Percentiles rank a stretch among this genome's conserved stretches.
Conservation (phyloP, 2,888 invertebrate species). For the Myathropa florea region DNA sequence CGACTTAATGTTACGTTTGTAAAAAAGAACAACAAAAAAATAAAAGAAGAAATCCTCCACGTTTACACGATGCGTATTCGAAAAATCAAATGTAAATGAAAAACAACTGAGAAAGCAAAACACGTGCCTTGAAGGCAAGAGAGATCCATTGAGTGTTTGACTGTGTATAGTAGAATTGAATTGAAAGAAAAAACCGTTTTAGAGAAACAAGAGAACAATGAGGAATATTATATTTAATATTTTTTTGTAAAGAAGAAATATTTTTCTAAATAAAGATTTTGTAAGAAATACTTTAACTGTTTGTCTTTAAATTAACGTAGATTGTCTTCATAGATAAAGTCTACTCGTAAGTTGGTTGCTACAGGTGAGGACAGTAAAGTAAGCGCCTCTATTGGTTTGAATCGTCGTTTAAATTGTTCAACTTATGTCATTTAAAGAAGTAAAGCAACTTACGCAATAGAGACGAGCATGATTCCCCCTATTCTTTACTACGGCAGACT, state of each 20-base stretch:
- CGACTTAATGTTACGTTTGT: conserved; percentile 2
- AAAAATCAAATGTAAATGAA: conserved; percentile 4
- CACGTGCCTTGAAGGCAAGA: conserved; percentile 2
- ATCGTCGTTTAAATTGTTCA: too few species aligned
- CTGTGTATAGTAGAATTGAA: conserved; percentile 65
- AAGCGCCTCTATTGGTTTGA: too few species aligned
- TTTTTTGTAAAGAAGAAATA: conserved; percentile 55
- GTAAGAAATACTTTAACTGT: background rate
- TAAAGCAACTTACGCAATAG: too few species aligned
- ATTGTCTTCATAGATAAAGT: background rate
- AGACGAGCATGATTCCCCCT: too few species aligned
- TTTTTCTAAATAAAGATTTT: conserved; percentile 58
- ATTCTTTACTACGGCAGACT: too few species aligned
- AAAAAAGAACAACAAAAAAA: background rate
- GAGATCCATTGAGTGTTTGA: conserved; percentile 31
- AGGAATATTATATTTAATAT: conserved; percentile 40
- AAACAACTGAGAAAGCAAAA: background rate
- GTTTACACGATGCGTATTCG: conserved; percentile 9
- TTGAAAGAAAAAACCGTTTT: conserved; percentile 10
- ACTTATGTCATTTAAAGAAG: too few species aligned
- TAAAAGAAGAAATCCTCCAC: background rate
- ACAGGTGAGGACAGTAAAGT: too few species aligned
- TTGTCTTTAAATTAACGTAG: background rate
- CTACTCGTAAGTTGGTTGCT: too few species aligned
- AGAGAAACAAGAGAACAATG: background rate